These are phyloP conservation scores for Indri indri DNA, from an alignment of 2,113 vertebrate species.

Conservation along the genomic window DNA sequence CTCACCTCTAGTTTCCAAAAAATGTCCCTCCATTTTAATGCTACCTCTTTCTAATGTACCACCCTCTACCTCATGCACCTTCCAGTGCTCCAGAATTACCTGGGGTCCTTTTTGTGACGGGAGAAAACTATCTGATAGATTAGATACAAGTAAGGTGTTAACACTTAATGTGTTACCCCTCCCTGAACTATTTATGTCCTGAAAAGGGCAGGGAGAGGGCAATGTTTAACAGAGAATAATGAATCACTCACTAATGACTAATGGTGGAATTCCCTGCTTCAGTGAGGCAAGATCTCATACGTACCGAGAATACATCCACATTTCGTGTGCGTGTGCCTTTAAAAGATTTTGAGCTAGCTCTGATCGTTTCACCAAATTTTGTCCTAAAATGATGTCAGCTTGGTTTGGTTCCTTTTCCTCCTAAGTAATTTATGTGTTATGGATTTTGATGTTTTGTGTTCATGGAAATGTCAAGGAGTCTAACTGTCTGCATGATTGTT, in stretches of 20 bases:
- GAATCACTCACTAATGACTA: background rate
- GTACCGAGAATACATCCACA: background rate
- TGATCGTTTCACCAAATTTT: slow-evolving; percentile 19
- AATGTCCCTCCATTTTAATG: slow-evolving; percentile 1
- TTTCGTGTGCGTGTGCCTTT: background rate
- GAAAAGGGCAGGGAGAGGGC: background rate
- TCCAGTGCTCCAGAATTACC: background rate
- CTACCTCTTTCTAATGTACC: background rate
- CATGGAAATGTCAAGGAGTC: slow-evolving; percentile 34
- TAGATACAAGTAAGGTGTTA: slow-evolving; percentile 4
- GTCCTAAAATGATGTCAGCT: slow-evolving; percentile 32
- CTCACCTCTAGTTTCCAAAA: background rate
- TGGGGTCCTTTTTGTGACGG: background rate
- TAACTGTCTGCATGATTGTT: slow-evolving; percentile 46
- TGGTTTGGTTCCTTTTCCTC: slow-evolving; percentile 46
- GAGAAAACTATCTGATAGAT: background rate
- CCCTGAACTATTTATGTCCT: background rate
- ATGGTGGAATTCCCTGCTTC: background rate
- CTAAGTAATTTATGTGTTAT: background rate
- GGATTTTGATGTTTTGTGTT: slow-evolving; percentile 47
- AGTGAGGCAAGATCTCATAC: background rate
- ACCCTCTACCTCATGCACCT: background rate
- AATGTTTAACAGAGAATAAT: slow-evolving; percentile 9
- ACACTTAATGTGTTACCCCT: background rate
- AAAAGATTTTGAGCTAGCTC: slow-evolving; percentile 20